Base-by-base conservation (phyloP, 2,888 invertebrate genomes). In the Drosophila bunnanda region DNA sequence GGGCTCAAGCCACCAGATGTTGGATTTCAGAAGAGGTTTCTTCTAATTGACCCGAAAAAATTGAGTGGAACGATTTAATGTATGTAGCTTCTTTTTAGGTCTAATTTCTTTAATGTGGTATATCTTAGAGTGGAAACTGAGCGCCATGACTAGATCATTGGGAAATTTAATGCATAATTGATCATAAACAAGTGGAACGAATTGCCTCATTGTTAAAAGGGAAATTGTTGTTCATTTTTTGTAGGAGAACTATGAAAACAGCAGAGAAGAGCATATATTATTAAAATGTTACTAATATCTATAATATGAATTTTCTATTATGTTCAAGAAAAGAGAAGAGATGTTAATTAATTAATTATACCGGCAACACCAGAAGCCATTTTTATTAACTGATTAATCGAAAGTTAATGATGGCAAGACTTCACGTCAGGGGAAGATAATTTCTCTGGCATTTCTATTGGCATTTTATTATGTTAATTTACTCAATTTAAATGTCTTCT, bases 331-430 rank as follows among this genome's bases (percentile, higher is more conserved):
- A 20, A 22, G 30, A 32, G 20, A 13, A 44, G 50, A 56, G 12
- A 10, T 25, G 3, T 22, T 22, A 22, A 64, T 39, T 64, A 34
- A 48, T 32, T 15, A 60, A 48, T 64, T 60, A 48, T 12, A 20
- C 15, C 12, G 9, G 28, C 28, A 39, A 17, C 62, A 32, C 50
- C 64, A 64, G n/a, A 32, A 64, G 64, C 46, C 46, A 20, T 15
- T 15, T 13, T 48, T 48, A 10, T 0, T 20, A 15, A 20, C 15
- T 64, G 64, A 64, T 62, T 64, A 64, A 64, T 64, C 32, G 64
- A 64, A 64, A 64, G 64, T 64, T 64, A 62, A 64, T 64, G 34
- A 62, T 41, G 28, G 15, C 17, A 30, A 56, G 32, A 20, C 20
- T 56, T n/a, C n/a, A 55, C 55, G 12, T 20, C 30, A 32, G 48